These are phyloP conservation scores for Embidobia sp. DNA, from an alignment of 2,888 invertebrate species.

Conservation along the genomic window DNA sequence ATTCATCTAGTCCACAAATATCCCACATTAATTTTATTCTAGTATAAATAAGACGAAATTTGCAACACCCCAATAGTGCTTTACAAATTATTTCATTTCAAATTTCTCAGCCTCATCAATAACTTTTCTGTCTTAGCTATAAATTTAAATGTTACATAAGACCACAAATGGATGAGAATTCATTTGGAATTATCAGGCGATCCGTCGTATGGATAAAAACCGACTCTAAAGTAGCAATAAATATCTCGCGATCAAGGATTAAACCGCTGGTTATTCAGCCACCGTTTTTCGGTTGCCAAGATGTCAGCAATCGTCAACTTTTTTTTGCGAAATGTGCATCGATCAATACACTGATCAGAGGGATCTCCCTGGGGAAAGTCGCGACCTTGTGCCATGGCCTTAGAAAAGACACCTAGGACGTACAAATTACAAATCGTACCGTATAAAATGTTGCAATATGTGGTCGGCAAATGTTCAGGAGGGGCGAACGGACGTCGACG, in stretches of 20 bases:
- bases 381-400: slow-evolving; percentile 64
- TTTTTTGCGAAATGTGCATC: slow-evolving; percentile 16
- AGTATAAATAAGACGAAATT: too few species aligned
- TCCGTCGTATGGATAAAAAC: too few species aligned
- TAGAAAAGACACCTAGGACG: slow-evolving; percentile 52
- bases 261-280: neutral
- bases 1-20: neutral
- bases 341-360: slow-evolving; percentile 12
- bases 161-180: too few species aligned
- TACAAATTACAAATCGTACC: slow-evolving; percentile 53
- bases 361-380: slow-evolving; percentile 56
- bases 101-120: too few species aligned
- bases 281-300: neutral
- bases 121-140: too few species aligned
- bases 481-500: slow-evolving; percentile 57
- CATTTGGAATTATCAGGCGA: too few species aligned
- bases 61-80: too few species aligned
- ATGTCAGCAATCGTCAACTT: slow-evolving; percentile 1
- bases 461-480: slow-evolving; percentile 52
- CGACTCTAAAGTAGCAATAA: too few species aligned
- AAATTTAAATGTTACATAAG: too few species aligned
- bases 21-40: too few species aligned
- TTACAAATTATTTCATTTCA: too few species aligned
- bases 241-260: neutral
- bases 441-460: slow-evolving; percentile 70